A percentile compares a stretch with the other conserved stretches of the same genome.
Evolutionary conservation across 2,888 invertebrate genomes (phyloP).

Genomic region (Copidosoma aretas): DNA sequence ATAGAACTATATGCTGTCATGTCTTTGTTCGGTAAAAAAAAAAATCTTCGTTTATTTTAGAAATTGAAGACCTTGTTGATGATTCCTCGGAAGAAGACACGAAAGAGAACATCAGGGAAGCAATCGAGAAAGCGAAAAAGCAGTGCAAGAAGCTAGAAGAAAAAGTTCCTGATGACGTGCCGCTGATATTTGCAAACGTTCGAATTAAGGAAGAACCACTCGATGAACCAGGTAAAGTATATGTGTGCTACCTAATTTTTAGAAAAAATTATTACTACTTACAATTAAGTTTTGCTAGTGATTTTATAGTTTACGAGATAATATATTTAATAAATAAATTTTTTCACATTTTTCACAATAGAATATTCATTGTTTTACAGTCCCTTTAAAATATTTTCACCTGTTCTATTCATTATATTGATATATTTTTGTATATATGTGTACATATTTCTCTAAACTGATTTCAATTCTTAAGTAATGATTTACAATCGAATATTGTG

Average conservation of each 20-base stretch:
- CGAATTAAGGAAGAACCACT: slow-evolving; percentile 55
- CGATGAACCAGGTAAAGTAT: slow-evolving; percentile 53
- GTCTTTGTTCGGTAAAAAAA: neutral
- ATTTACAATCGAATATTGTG: too few relatives aligned
- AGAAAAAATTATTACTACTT: too few relatives aligned
- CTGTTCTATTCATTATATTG: too few relatives aligned
- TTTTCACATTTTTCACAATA: neutral
- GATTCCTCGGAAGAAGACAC: slow-evolving; percentile 6
- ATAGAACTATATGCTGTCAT: neutral
- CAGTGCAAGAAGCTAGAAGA: slow-evolving; percentile 21
- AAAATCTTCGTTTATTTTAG: slow-evolving; percentile 9
- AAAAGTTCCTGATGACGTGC: slow-evolving; percentile 34
- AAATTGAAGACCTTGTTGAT: slow-evolving; percentile 36
- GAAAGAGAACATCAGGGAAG: slow-evolving; percentile 40
- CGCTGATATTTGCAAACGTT: slow-evolving; percentile 36
- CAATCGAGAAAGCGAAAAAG: neutral
- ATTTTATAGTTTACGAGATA: too few relatives aligned
- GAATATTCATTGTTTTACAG: neutral
- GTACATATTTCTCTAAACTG: too few relatives aligned
- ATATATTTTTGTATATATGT: too few relatives aligned
- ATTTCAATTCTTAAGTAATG: too few relatives aligned
- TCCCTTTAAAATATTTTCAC: neutral
- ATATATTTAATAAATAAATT: too few relatives aligned
- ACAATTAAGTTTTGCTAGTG: too few relatives aligned
- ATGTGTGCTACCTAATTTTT: neutral